phyloP scores from a whole-genome alignment of 2,113 vertebrate genomes.

The Paraplagusia blochii region DNA sequence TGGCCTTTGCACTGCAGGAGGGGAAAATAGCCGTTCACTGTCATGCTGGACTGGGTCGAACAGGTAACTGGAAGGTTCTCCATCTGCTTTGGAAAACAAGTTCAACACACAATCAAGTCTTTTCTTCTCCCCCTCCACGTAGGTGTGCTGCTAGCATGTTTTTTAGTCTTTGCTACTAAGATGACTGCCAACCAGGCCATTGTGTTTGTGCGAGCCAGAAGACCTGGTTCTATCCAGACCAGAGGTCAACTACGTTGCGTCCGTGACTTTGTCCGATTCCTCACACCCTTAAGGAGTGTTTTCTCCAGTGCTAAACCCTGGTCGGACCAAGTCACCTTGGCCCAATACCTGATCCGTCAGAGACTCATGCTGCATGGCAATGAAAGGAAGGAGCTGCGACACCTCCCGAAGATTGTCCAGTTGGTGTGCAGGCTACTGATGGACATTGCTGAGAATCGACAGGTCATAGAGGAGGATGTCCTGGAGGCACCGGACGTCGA shows the following conservation, averaged over 20 bases:
- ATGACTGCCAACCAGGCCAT: conserved; percentile 95
- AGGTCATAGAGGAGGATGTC: conserved; percentile 81
- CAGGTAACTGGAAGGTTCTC: conserved; percentile 75
- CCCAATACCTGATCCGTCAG: conserved; percentile 90
- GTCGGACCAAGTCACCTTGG: conserved; percentile 80
- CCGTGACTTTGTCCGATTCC: conserved; percentile 87
- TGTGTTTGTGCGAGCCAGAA: conserved; percentile 86
- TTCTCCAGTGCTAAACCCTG: conserved; percentile 85
- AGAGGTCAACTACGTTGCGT: conserved; percentile 88
- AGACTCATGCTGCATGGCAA: conserved; percentile 88
- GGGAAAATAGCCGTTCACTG: conserved; percentile 91
- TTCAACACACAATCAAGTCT: neutral
- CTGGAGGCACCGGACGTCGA: conserved; percentile 80
- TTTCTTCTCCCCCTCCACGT: conserved; percentile 5
- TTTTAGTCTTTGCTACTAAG: conserved; percentile 87
- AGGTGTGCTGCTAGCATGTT: conserved; percentile 94
- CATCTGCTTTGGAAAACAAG: neutral
- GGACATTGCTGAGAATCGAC: conserved; percentile 87
- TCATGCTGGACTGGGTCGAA: conserved; percentile 91
- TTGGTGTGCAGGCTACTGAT: conserved; percentile 84
- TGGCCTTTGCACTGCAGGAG: conserved; percentile 90
- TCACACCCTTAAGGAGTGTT: conserved; percentile 84
- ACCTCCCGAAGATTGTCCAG: conserved; percentile 88
- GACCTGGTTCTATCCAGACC: conserved; percentile 92
- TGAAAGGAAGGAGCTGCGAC: conserved; percentile 86